A percentile compares a stretch with the other conserved stretches of the same genome.
phyloP scores from a whole-genome alignment of 2,797 vertebrate genomes.

The Pipistrellus pipistrellus region DNA sequence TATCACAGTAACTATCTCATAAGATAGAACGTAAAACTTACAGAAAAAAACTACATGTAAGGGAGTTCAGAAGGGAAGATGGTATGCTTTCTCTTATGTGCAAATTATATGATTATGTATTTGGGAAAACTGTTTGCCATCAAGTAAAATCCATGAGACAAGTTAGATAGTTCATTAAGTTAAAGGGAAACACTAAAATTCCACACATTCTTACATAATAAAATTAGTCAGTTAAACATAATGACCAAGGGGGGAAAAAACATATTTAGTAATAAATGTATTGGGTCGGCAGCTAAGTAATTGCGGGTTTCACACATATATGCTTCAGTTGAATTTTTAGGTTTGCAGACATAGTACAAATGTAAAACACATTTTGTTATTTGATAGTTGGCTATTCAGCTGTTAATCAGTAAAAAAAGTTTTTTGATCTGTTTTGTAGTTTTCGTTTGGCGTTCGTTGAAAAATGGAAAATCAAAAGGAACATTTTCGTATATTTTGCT shows the following conservation, averaged over 20 bases:
- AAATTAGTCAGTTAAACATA: constrained; percentile 18
- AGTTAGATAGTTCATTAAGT: not conserved
- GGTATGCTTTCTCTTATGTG: not conserved
- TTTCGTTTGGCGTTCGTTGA: no score
- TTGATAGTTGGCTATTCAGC: no score
- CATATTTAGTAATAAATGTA: not conserved
- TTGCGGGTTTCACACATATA: no score
- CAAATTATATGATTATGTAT: not conserved
- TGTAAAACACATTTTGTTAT: no score
- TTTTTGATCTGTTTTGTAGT: no score
- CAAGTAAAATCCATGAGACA: not conserved
- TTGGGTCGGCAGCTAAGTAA: no score
- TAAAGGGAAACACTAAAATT: constrained; percentile 35
- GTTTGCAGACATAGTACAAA: no score
- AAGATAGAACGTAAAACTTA: not conserved
- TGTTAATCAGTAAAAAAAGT: no score
- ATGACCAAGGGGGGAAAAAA: not conserved
- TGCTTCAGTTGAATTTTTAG: no score
- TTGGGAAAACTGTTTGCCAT: not conserved
- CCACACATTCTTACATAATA: not conserved
- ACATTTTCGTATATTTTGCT: no score
- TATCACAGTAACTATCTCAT: not conserved
- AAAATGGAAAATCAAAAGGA: no score
- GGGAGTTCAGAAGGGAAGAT: not conserved
- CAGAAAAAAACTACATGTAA: not conserved